These are phyloP conservation scores for Muscicapa adusta DNA, from an alignment of 2,113 vertebrate species.

Conservation along the genomic window DNA sequence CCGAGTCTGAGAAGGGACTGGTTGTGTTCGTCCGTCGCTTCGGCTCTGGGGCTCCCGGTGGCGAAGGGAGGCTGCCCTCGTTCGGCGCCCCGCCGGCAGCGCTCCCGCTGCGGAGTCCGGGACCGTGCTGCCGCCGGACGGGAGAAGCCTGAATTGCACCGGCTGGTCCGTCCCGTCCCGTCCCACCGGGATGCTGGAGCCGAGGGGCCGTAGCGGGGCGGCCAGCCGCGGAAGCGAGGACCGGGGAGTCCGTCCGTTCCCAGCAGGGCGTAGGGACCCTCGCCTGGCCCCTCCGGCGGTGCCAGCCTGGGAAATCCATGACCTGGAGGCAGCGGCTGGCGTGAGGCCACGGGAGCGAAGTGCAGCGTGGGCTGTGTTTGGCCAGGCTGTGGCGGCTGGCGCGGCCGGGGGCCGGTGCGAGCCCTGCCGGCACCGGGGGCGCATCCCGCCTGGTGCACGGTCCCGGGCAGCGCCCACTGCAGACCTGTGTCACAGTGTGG, in stretches of 20 bases:
- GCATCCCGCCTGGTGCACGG: background rate
- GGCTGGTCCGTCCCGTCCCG: background rate
- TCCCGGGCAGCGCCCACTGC: background rate
- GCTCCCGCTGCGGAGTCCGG: background rate
- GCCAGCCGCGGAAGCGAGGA: background rate
- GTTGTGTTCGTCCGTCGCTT: background rate
- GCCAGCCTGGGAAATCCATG: conserved; percentile 40
- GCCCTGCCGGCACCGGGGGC: background rate
- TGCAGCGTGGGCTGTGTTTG: background rate
- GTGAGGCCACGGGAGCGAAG: background rate
- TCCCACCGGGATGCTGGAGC: background rate
- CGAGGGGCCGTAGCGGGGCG: background rate
- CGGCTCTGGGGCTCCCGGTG: background rate
- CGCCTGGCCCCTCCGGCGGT: background rate
- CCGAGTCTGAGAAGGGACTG: background rate
- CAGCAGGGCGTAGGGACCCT: background rate
- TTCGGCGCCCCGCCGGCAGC: conserved; percentile 5
- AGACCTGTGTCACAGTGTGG: too few relatives aligned
- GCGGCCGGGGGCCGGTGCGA: background rate
- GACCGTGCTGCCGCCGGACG: conserved; percentile 53
- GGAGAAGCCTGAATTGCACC: conserved; percentile 29
- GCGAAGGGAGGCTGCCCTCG: conserved; percentile 7
- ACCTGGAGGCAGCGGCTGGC: conserved; percentile 23
- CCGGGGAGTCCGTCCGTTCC: background rate
- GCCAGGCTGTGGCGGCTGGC: background rate